Base-by-base conservation (phyloP, 2,888 invertebrate genomes). In the Asteroscopus sphinx region DNA sequence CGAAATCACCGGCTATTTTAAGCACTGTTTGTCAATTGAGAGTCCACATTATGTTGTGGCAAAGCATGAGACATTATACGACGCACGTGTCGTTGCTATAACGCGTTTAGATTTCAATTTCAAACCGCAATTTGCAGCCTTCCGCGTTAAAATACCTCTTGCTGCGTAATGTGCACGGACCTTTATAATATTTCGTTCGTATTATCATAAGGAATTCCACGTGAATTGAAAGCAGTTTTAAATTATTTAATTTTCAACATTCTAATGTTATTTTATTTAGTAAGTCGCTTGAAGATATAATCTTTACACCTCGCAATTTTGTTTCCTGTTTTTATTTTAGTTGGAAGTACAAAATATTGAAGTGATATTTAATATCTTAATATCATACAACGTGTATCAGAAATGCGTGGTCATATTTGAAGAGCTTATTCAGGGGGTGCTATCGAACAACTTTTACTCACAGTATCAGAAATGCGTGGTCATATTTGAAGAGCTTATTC, bases 1-100 rank as follows among this genome's bases (percentile, higher is more conserved):
- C 13, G 39, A 57, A 66, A 47, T 65, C 40, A 57, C 30, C 35
- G 49, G 33, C 40, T 67, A 67, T 67, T 71, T 66, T 52, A 15
- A 67, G 66, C 51, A 7, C 7, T 66, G 71, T 67, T 67, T 67
- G 66, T 71, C 67, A 59, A 67, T 66, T 28, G 28, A 32, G 42
- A 46, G 28, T 36, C 32, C 26, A 32, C 16, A 21, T 35, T 36
- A 37, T 71, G 59, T 62, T 36, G 53, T 44, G 68, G 53, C 39
- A 17, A 28, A 40, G 32, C 47, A 33, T 40, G 46, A 44, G 47
- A 66, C 60, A 33, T 58, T 26, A 47, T 44, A 44, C 47, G 16
- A 21, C 12, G 57, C 69, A 56, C 68, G 55, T 68, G 36, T 28
- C 28, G 47, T n/a, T 12, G 2, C 7, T 11, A 35, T 30, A 32